These are phyloP conservation scores for Microtus montanus DNA, from an alignment of 2,113 vertebrate species.

Conservation along the genomic window DNA sequence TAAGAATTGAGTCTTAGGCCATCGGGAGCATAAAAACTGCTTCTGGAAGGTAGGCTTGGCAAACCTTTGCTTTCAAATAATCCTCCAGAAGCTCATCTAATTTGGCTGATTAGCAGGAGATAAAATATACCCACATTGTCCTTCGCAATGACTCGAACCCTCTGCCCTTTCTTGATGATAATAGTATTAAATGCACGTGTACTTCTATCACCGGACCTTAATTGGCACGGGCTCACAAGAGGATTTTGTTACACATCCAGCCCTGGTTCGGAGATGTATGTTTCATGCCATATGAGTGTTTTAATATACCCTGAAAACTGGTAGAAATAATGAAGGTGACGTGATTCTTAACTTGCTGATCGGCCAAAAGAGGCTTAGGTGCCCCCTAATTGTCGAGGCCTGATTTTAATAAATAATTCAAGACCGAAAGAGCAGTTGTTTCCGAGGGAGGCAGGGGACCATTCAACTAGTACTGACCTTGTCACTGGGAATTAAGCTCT, in stretches of 20 bases:
- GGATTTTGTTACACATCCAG: constrained; percentile 42
- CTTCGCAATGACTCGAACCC: constrained; percentile 74
- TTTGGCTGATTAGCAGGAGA: constrained; percentile 81
- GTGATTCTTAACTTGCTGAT: constrained; percentile 68
- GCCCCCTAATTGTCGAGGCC: constrained; percentile 47
- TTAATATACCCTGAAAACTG: constrained; percentile 53
- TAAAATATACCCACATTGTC: constrained; percentile 79
- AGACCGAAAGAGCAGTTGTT: constrained; percentile 63
- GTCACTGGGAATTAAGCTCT: constrained; percentile 78
- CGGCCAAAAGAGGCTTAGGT: constrained; percentile 47
- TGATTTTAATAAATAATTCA: constrained; percentile 78
- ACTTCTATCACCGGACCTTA: constrained; percentile 67
- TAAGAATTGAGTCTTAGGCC: constrained; percentile 77
- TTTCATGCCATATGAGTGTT: constrained; percentile 44
- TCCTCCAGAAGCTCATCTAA: constrained; percentile 79
- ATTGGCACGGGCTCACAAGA: constrained; percentile 58
- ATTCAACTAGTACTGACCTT: constrained; percentile 77
- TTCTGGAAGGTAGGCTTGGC: constrained; percentile 79
- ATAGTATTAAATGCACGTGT: constrained; percentile 73
- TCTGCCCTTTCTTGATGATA: constrained; percentile 71
- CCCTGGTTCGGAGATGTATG: constrained; percentile 48
- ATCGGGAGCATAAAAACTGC: constrained; percentile 74
- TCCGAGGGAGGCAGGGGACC: constrained; percentile 61
- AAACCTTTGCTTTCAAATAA: constrained; percentile 78
- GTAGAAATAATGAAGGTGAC: constrained; percentile 62